Evolutionary conservation across 2,113 vertebrate species (phyloP), one percentile per base, ranked within the genome.

Genomic region (Dasyprocta punctata): DNA sequence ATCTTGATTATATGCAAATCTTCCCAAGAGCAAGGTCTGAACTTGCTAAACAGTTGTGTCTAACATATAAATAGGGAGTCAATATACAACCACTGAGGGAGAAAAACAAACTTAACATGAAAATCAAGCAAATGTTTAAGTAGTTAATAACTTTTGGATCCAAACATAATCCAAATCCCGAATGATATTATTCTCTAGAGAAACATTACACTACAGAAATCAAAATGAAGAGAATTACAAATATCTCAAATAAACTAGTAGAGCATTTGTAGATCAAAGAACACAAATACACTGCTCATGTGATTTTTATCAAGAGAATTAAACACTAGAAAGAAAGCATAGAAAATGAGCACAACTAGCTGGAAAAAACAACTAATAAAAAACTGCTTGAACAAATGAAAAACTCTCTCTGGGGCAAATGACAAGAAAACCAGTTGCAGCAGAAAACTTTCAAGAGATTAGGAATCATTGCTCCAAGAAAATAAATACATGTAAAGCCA

Each of bases 181-280:
- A 92, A 90, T 90, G 87, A 93, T 85, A 82, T 58, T 58, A 78
- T 90, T 90, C 90, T 96, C 92, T 47, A 73, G 78, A 69, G 95
- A 94, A 95, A 67, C 47, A 89, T 83, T 92, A 52, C 4, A 28
- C 85, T 82, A 71, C 30, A 78, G 44, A 90, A 93, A 88, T 86
- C 3, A 88, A 96, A 95, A 96, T 94, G 88, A 96, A 61, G 63
- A n/a, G 54, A 93, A 86, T 90, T 77, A 73, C 63, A 95, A 93
- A 69, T 88, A 94, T 65, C 94, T 95, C 90, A 94, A 69, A 82
- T 71, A 85, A 93, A 92, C 17, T 28, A 69, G 7, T 56, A 38
- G 52, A 54, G 20, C 30, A 56, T 94, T 89, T 94, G 41, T 61
- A 96, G 96, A 97, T 95, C 83, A 96, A 85, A 96, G 87, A 90